A percentile compares a stretch with the other conserved stretches of the same genome.
Evolutionary conservation across 2,113 vertebrate species (phyloP).

Genomic region (Casuarius casuarius): DNA sequence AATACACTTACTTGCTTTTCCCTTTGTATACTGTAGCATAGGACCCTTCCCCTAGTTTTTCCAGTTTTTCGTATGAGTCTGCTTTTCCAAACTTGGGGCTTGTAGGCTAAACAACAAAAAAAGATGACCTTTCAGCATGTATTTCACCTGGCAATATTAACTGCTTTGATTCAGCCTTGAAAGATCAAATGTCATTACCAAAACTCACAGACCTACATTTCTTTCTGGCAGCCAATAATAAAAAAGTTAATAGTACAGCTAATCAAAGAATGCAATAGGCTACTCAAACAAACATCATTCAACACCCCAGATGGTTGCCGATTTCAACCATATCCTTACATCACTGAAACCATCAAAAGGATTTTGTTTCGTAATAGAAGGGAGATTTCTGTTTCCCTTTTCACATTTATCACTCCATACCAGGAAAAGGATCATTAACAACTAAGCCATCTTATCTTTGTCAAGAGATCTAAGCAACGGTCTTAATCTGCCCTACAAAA

Average conservation of each 20-base stretch:
- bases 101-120: conserved; percentile 85
- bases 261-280: background rate
- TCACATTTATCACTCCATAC: background rate
- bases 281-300: background rate
- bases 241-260: background rate
- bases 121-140: background rate
- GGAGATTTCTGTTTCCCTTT: background rate
- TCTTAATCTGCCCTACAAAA: background rate
- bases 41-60: conserved; percentile 96
- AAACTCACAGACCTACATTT: background rate
- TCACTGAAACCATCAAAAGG: background rate
- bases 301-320: background rate
- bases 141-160: background rate
- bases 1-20: conserved; percentile 96
- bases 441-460: background rate
- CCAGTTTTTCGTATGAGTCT: conserved; percentile 97
- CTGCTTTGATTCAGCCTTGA: background rate
- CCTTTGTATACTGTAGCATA: conserved; percentile 99
- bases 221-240: background rate
- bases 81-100: conserved; percentile 98
- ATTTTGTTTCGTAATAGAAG: conserved; percentile 6
- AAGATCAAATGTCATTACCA: background rate
- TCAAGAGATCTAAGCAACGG: background rate
- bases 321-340: background rate
- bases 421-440: background rate